Base-by-base conservation (phyloP, 2,888 invertebrate species). In the Myathropa florea region DNA sequence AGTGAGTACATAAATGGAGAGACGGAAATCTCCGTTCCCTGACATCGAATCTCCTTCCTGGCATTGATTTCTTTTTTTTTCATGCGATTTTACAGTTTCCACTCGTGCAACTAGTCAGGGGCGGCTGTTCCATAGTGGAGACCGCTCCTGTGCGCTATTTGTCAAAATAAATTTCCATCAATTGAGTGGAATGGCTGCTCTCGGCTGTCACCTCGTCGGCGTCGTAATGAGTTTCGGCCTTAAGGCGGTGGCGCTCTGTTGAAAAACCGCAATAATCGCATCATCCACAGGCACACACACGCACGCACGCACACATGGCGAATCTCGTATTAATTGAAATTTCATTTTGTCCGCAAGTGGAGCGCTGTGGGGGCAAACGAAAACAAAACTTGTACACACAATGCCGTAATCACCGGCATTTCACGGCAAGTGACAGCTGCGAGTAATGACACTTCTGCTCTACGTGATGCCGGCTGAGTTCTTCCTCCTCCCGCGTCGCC, bases 91-190 rank as follows among this genome's bases (percentile, higher is more conserved):
- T n/a, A n/a, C n/a, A n/a, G n/a, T n/a, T n/a, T n/a, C n/a, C n/a
- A n/a, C n/a, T n/a, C n/a, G n/a, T n/a, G n/a, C n/a, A n/a, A n/a
- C n/a, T n/a, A n/a, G n/a, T n/a, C n/a, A n/a, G n/a, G n/a, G n/a
- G n/a, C n/a, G n/a, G n/a, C n/a, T n/a, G n/a, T n/a, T n/a, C n/a
- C n/a, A n/a, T n/a, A n/a, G n/a, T n/a, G n/a, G n/a, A 63, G 53
- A 10, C 14, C n/a, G 18, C 28, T n/a, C 67, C 28, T 26, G 53
- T 70, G 53, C 59, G 53, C 68, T 72, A 77, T 85, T 82, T 82
- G 81, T 82, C 85, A 78, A 78, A 80, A 81, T 81, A 77, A 85
- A 85, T 81, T 68, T 77, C 46, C 76, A 68, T 77, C 81, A 72
- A 84, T 75, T 64, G 72, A 70, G 60, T 18, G 36, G 53, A 53